Evolutionary conservation across 1,140 invertebrate genomes (phyloP), one percentile per base, ranked within the genome.

Genomic region (Pogonomyrmex barbatus): DNA sequence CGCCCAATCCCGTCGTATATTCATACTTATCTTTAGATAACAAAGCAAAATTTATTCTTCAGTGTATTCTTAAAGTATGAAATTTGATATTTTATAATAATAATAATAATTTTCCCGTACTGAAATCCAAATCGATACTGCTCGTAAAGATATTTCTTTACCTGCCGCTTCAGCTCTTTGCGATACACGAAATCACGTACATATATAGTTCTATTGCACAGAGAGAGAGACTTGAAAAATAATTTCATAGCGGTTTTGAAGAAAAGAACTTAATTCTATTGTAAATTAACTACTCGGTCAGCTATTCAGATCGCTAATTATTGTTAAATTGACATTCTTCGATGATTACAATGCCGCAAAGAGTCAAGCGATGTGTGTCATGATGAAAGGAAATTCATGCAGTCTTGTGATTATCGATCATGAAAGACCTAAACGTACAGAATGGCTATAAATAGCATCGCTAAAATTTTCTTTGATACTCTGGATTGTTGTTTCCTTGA

Each of bases 261-360:
- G 24, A 71, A 30, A 36, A 36, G 5, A 58, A 82, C 12, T 82
- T 47, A 17, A n/a, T 24, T 71, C 50, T 58, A 71, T 24, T 9
- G 30, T 82, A 60, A 82, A 24, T 58, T 60, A 82, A 24, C 14
- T 79, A 47, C 3, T 79, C 47, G n/a, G 12, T 67, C 24, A 67
- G 12, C 36, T 71, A 58, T 4, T 71, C 6, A 36, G 30, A 45
- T 70, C 14, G 78, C 12, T 63, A 56, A 68, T n/a, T 68, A 68
- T 33, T 14, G 17, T 12, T 56, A 5, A 82, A 71, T 58, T 45
- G 39, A 58, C 65, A 58, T 58, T 71, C 17, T 42, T 33, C n/a
- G 17, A 30, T 47, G 54, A 60, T 71, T 45, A 33, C 30, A 63
- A 36, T 60, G 33, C 45, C 33, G 24, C 42, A 36, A 58, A 65